phyloP scores from a whole-genome alignment of 1,140 invertebrate genomes.

The Gonatopus flavifemur region DNA sequence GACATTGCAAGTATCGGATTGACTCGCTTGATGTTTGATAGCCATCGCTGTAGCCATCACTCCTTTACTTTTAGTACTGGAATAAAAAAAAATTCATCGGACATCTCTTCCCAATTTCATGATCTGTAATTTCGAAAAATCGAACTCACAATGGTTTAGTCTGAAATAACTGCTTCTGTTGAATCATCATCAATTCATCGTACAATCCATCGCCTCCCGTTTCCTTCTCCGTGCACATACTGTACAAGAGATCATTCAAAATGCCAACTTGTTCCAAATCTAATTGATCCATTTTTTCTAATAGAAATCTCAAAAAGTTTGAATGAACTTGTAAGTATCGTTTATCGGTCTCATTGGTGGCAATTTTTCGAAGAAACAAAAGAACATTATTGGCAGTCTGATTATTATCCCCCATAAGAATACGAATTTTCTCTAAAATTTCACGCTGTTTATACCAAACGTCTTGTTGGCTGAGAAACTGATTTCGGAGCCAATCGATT shows the following conservation, averaged over 20 bases:
- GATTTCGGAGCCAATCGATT: constrained; percentile 46
- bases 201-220: constrained; percentile 55
- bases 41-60: constrained; percentile 56
- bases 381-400: constrained; percentile 46
- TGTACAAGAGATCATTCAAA: constrained; percentile 60
- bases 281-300: constrained; percentile 63
- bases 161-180: constrained; percentile 66
- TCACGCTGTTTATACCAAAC: constrained; percentile 44
- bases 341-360: constrained; percentile 32
- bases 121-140: no score
- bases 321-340: constrained; percentile 48
- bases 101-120: no score
- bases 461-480: constrained; percentile 42
- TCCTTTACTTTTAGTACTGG: constrained; percentile 53
- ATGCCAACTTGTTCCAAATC: constrained; percentile 61
- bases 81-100: no score
- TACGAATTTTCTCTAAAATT: constrained; percentile 43
- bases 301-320: constrained; percentile 54
- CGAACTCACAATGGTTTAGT: constrained; percentile 50
- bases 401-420: constrained; percentile 48
- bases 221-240: constrained; percentile 55
- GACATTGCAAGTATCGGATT: constrained; percentile 31
- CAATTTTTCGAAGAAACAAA: constrained; percentile 43
- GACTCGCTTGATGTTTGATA: constrained; percentile 53
- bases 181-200: constrained; percentile 64